phyloP scores from a whole-genome alignment of 2,797 vertebrate species.

The Bradypodion ventrale region DNA sequence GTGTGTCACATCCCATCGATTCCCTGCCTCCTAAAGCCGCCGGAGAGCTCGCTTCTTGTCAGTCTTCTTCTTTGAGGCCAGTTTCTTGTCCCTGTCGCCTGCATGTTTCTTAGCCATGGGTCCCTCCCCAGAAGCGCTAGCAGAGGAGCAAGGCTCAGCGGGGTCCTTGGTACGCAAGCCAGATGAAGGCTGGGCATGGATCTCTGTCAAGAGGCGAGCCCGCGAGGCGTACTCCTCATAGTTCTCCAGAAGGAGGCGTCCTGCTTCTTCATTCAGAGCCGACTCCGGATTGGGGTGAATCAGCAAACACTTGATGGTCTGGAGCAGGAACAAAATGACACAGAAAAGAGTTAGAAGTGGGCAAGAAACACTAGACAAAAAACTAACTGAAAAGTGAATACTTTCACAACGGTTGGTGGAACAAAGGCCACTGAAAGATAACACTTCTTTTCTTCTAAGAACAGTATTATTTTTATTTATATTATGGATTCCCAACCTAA shows the following conservation, averaged over 20 bases:
- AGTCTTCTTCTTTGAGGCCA: conserved; percentile 89
- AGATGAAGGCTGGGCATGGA: conserved; percentile 77
- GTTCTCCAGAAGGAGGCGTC: conserved; percentile 90
- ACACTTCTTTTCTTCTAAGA: neutral
- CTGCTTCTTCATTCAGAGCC: conserved; percentile 90
- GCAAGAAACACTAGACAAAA: neutral
- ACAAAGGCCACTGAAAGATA: neutral
- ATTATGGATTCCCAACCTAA: too few species aligned
- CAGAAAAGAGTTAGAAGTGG: neutral
- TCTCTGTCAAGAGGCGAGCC: conserved; percentile 90
- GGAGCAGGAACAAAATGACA: neutral
- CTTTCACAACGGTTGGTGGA: too few species aligned
- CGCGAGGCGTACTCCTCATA: conserved; percentile 91
- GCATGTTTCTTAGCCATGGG: conserved; percentile 78
- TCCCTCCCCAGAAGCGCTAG: conserved; percentile 76
- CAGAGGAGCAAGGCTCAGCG: conserved; percentile 52
- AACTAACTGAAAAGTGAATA: too few species aligned
- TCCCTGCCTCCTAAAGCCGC: conserved; percentile 82
- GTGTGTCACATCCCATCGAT: neutral
- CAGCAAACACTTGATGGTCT: conserved; percentile 96
- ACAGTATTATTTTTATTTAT: neutral
- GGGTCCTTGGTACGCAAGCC: conserved; percentile 39
- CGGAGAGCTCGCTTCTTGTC: conserved; percentile 93
- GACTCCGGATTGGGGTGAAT: conserved; percentile 95
- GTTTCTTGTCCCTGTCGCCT: conserved; percentile 78